Evolutionary conservation across 1,140 invertebrate genomes (phyloP).

Genomic region (Heliothis virescens): DNA sequence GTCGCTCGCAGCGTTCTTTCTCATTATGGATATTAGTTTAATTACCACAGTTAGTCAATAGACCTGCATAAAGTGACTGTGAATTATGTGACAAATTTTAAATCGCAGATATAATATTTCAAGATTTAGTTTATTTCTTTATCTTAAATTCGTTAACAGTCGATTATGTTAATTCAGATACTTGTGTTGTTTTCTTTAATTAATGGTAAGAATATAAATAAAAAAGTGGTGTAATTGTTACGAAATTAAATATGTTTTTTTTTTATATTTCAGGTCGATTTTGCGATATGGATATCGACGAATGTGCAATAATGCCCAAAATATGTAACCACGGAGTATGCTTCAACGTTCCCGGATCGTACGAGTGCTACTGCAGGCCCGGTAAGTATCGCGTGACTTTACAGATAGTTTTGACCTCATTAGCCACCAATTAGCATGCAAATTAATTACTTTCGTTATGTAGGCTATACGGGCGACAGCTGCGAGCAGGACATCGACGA

Average conservation of each 20-base stretch:
- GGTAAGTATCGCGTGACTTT: slow-evolving; percentile 62
- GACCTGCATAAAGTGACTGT: slow-evolving; percentile 55
- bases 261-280: slow-evolving; percentile 85
- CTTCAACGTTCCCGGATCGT: slow-evolving; percentile 91
- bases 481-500: slow-evolving; percentile 95
- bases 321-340: slow-evolving; percentile 95
- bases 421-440: slow-evolving; percentile 5
- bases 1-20: neutral
- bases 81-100: slow-evolving; percentile 46
- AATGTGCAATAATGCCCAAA: slow-evolving; percentile 89
- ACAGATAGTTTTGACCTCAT: neutral
- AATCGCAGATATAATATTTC: slow-evolving; percentile 8
- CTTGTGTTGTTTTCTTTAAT: slow-evolving; percentile 33
- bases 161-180: slow-evolving; percentile 42
- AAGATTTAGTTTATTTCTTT: slow-evolving; percentile 9
- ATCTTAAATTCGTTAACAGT: neutral
- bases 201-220: slow-evolving; percentile 50
- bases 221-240: slow-evolving; percentile 30
- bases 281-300: slow-evolving; percentile 92
- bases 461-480: slow-evolving; percentile 92
- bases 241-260: slow-evolving; percentile 8
- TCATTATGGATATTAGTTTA: neutral
- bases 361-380: slow-evolving; percentile 94
- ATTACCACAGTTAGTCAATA: slow-evolving; percentile 32
- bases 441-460: slow-evolving; percentile 21